phyloP scores from a whole-genome alignment of 2,888 invertebrate genomes.

The Monochamus alternatus region DNA sequence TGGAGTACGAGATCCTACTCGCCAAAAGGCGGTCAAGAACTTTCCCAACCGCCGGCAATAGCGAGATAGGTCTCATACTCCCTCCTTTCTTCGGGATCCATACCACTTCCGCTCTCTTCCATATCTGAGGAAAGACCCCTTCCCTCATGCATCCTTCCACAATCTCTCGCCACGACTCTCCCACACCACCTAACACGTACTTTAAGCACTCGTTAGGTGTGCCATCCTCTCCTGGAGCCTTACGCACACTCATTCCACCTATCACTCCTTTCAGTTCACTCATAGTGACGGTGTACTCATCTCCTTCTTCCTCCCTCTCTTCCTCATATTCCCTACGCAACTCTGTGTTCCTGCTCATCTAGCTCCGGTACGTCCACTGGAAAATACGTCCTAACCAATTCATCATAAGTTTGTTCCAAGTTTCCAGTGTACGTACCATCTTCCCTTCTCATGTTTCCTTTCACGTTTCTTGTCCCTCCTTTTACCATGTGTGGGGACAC shows the following conservation, averaged over 20 bases:
- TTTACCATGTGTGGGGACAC: slow-evolving; percentile 5
- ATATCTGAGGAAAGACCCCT: not conserved
- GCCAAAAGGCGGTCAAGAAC: slow-evolving; percentile 6
- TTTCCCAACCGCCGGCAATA: slow-evolving; percentile 1
- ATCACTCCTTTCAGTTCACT: not conserved
- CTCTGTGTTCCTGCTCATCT: not conserved
- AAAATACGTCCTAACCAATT: not conserved
- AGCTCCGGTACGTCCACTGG: not conserved
- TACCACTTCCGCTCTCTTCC: slow-evolving; percentile 15
- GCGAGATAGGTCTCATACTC: slow-evolving; percentile 6
- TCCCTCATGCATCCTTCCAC: not conserved
- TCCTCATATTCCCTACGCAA: not conserved
- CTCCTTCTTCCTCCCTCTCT: not conserved
- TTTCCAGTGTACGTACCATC: slow-evolving; percentile 37
- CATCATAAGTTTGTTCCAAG: slow-evolving; percentile 29
- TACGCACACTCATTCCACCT: not conserved
- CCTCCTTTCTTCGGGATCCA: not conserved
- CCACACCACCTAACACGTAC: not conserved
- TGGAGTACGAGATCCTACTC: not conserved
- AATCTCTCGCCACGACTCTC: not conserved
- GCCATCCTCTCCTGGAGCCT: not conserved
- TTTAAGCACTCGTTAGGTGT: not conserved
- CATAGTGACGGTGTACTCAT: not conserved
- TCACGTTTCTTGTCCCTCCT: not conserved
- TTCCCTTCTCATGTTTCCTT: slow-evolving; percentile 17